Evolutionary conservation across 2,888 invertebrate species (phyloP), one percentile per base, ranked within the genome.

Genomic region (Lucinisca nassula): DNA sequence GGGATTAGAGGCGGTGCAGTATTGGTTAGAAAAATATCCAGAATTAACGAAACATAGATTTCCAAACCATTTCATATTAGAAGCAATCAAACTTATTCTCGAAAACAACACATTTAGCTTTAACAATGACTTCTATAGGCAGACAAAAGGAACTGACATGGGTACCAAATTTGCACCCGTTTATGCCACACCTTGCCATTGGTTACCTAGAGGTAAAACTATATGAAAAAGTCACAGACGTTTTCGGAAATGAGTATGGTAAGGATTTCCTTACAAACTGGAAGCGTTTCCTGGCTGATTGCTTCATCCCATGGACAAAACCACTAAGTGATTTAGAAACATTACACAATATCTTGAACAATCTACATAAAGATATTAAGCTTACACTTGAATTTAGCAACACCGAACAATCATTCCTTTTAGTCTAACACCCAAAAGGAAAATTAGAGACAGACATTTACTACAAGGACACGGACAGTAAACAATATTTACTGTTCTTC

Each of bases 131-230:
- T 37, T 40, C 37, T 83, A 81, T 58, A 77, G 14, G 49, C 87
- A 87, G 51, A 79, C 70, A n/a, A 49, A 77, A 37, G 85, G 88
- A 27, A 88, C 85, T 58, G 83, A 83, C 0, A 86, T 86, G 84
- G 90, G 87, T 10, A 87, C 82, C 0, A 72, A 78, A 51, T 37
- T 87, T n/a, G n/a, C 85, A 0, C 90, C 86, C 14, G 78, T 81
- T 3, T 87, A 85, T 77, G 88, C 83, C 1, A 90, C 67, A 67
- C 35, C 45, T 67, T n/a, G 35, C 24, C 12, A 67, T 67, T 17
- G 35, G 30, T 6, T 61, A 61, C 21, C 21, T 61, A 61, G 61
- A 61, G 30, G 30, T 17, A 27, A 61, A 24, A 10, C 30, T 27
- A 21, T 30, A 61, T 30, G 30, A 73, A 3, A 38, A 49, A 49